Evolutionary conservation across 2,797 vertebrate genomes (phyloP).

Genomic region (Pelodytes ibericus): DNA sequence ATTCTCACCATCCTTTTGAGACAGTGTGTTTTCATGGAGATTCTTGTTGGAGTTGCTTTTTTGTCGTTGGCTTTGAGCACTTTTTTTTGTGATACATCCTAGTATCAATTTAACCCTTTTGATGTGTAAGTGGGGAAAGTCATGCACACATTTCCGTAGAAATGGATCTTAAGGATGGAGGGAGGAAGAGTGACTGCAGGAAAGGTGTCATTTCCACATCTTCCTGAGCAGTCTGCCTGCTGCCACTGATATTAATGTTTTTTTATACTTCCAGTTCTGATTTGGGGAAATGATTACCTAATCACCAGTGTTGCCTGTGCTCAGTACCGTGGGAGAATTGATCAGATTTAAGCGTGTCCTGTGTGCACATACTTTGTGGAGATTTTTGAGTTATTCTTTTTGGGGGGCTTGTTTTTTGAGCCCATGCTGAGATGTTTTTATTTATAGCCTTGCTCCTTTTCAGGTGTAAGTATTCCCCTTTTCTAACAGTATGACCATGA

Average conservation of each 20-base stretch:
- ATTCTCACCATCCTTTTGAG: no score
- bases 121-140: no score
- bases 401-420: background rate
- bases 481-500: accelerated
- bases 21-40: no score
- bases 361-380: background rate
- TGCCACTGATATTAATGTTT: constrained; percentile 31
- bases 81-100: no score
- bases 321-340: background rate
- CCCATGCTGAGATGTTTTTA: constrained; percentile 35
- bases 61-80: no score
- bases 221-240: constrained; percentile 40
- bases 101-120: no score
- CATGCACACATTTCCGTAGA: background rate
- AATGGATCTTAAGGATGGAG: constrained; percentile 38
- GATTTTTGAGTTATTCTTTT: background rate
- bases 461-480: constrained; percentile 19
- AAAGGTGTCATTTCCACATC: constrained; percentile 46
- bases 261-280: background rate
- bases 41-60: no score
- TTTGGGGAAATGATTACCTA: constrained; percentile 18
- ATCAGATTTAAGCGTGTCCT: background rate
- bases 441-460: background rate
- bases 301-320: background rate
- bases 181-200: constrained; percentile 43